Percentiles rank a stretch among this genome's conserved stretches.
These are phyloP conservation scores for Ageneiosus marmoratus DNA, from an alignment of 2,113 vertebrate species.

Conservation along the genomic window DNA sequence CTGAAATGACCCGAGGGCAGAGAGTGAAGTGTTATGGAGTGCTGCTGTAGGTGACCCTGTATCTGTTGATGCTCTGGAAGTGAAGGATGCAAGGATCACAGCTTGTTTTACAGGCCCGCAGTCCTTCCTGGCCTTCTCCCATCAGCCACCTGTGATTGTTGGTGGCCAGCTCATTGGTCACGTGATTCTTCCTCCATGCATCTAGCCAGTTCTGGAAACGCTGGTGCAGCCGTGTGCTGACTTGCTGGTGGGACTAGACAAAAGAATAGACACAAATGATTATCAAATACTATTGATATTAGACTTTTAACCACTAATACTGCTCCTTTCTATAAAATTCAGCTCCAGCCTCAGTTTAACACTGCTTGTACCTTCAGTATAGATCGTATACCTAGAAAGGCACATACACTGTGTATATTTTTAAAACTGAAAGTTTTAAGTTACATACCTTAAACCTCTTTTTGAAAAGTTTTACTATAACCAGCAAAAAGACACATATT, in stretches of 20 bases:
- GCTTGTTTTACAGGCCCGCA: constrained; percentile 89
- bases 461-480: not conserved
- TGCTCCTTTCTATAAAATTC: not conserved
- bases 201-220: constrained; percentile 92
- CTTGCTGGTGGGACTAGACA: constrained; percentile 87
- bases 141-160: constrained; percentile 89
- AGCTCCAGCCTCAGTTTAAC: not conserved
- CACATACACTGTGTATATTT: not conserved
- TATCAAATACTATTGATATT: not conserved
- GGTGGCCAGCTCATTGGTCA: constrained; percentile 86
- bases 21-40: constrained; percentile 68
- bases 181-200: constrained; percentile 89
- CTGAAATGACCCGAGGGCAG: not conserved
- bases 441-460: not conserved
- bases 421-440: not conserved
- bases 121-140: constrained; percentile 87
- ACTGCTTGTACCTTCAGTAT: not conserved
- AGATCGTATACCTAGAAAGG: not conserved
- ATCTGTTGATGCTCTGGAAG: constrained; percentile 94
- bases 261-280: constrained; percentile 1
- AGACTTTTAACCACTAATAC: not conserved
- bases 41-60: constrained; percentile 88
- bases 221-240: constrained; percentile 91
- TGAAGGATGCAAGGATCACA: constrained; percentile 86
- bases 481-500: not conserved